phyloP scores from a whole-genome alignment of 1,140 invertebrate genomes.

The Proctacanthus coquilletti region DNA sequence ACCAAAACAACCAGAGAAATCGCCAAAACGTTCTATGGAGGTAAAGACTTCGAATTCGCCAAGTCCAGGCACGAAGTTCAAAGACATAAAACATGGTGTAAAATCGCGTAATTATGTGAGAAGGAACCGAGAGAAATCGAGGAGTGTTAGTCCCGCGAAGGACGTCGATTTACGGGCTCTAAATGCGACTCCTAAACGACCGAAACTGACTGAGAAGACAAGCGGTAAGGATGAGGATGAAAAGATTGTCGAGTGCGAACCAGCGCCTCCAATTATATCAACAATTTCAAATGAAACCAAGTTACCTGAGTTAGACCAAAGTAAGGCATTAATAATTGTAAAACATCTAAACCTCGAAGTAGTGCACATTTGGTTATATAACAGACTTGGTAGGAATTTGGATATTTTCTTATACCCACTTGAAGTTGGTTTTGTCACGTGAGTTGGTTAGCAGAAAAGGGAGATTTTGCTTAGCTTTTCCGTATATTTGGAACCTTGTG shows the following conservation, averaged over 20 bases:
- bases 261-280: too few relatives aligned
- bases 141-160: slow-evolving; percentile 38
- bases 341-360: slow-evolving; percentile 2
- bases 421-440: too few relatives aligned
- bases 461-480: too few relatives aligned
- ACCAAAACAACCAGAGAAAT: background rate
- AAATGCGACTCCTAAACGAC: background rate
- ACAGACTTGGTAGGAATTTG: too few relatives aligned
- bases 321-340: too few relatives aligned
- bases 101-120: slow-evolving; percentile 47
- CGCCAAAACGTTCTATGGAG: background rate
- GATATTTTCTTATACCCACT: too few relatives aligned
- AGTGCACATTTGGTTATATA: slow-evolving; percentile 4
- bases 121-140: slow-evolving; percentile 39
- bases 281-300: too few relatives aligned
- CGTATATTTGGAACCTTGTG: too few relatives aligned
- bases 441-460: too few relatives aligned
- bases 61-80: slow-evolving; percentile 36
- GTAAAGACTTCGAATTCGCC: background rate
- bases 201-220: slow-evolving; percentile 12
- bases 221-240: slow-evolving; percentile 7
- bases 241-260: too few relatives aligned
- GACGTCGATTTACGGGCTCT: background rate
- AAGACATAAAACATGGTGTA: slow-evolving; percentile 40
- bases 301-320: too few relatives aligned